phyloP scores from a whole-genome alignment of 2,888 invertebrate species.

The Lapara coniferarum region DNA sequence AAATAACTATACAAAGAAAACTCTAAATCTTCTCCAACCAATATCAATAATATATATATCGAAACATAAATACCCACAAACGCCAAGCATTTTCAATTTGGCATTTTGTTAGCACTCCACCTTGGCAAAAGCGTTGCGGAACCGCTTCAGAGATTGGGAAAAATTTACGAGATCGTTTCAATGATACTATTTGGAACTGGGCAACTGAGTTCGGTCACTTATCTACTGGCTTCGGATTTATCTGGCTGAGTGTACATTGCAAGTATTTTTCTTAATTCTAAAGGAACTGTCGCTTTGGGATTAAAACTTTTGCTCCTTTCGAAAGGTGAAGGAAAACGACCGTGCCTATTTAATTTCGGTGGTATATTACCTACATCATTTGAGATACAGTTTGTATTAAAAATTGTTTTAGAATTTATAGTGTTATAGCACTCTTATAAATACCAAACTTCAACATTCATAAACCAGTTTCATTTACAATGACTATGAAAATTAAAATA shows the following conservation, averaged over 20 bases:
- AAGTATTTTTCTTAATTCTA: constrained; percentile 22
- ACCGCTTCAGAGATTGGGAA: constrained; percentile 31
- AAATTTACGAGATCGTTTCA: constrained; percentile 35
- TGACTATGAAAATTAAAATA: no score
- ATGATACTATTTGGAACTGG: constrained; percentile 30
- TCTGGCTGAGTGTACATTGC: constrained; percentile 21
- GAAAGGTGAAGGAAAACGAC: not conserved
- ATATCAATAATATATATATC: not conserved
- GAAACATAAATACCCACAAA: constrained; percentile 7
- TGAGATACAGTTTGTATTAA: no score
- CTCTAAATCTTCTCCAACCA: not conserved
- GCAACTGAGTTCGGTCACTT: constrained; percentile 26
- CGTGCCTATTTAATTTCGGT: not conserved
- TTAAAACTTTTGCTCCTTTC: not conserved
- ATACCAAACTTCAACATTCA: no score
- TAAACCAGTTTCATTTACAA: no score
- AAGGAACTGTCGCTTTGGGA: not conserved
- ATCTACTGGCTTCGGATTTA: constrained; percentile 24
- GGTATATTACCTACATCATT: no score
- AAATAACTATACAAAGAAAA: not conserved
- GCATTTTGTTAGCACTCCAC: constrained; percentile 23
- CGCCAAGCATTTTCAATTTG: constrained; percentile 20
- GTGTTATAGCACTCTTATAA: no score
- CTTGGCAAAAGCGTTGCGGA: constrained; percentile 6
- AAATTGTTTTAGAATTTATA: no score